Evolutionary conservation across 2,888 invertebrate genomes (phyloP).

Genomic region (Drosophila rellima): DNA sequence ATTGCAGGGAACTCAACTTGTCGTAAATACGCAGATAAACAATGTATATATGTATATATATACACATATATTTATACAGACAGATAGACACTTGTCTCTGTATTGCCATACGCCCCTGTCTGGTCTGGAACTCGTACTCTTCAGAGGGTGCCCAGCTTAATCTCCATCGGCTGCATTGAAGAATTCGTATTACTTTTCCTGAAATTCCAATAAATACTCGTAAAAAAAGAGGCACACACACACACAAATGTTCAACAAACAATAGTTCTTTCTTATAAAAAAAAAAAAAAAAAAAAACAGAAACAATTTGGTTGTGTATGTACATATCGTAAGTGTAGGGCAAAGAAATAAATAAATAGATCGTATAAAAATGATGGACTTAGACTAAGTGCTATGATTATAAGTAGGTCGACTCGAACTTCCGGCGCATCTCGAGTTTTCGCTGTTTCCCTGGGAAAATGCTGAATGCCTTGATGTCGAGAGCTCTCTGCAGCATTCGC

Average conservation of each 20-base stretch:
- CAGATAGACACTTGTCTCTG: neutral
- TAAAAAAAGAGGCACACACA: no score
- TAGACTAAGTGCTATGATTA: slow-evolving; percentile 41
- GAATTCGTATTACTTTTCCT: neutral
- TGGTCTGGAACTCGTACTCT: neutral
- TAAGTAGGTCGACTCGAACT: slow-evolving; percentile 77
- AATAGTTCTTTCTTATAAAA: slow-evolving; percentile 39
- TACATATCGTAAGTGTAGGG: slow-evolving; percentile 50
- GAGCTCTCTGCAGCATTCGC: slow-evolving; percentile 71
- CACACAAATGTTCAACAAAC: slow-evolving; percentile 53
- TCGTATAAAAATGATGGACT: slow-evolving; percentile 53
- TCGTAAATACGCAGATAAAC: slow-evolving; percentile 12
- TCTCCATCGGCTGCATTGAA: neutral
- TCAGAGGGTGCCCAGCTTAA: neutral
- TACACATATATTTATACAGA: neutral
- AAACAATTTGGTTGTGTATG: slow-evolving; percentile 40
- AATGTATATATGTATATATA: neutral
- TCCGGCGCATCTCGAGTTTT: slow-evolving; percentile 65
- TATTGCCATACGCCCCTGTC: slow-evolving; percentile 40
- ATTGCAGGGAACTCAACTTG: slow-evolving; percentile 16
- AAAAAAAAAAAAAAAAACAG: slow-evolving; percentile 27
- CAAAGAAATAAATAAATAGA: slow-evolving; percentile 69
- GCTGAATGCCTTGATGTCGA: slow-evolving; percentile 77
- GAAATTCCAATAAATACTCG: no score
- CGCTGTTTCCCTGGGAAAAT: slow-evolving; percentile 82